A percentile compares a stretch with the other conserved stretches of the same genome.
Evolutionary conservation across 1,140 invertebrate species (phyloP).

Genomic region (Paramacrobiotus metropolitanus): DNA sequence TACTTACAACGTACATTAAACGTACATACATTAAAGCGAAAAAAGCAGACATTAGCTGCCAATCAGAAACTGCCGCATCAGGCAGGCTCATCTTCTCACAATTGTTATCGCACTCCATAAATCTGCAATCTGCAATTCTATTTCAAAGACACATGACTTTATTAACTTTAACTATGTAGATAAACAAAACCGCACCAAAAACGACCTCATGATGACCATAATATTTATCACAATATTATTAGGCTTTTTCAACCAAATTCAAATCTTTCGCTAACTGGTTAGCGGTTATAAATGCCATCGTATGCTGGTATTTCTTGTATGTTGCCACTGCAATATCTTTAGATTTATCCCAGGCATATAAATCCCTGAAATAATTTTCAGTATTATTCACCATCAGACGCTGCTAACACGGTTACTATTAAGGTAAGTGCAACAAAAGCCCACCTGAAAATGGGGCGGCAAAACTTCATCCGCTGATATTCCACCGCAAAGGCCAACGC

Average conservation of each 20-base stretch:
- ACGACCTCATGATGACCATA: no score
- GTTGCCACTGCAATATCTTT: slow-evolving; percentile 41
- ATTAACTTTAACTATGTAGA: no score
- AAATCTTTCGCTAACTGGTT: slow-evolving; percentile 50
- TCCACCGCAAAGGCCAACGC: slow-evolving; percentile 51
- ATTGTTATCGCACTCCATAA: no score
- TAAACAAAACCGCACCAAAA: no score
- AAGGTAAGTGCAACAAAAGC: no score
- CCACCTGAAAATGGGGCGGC: slow-evolving; percentile 50
- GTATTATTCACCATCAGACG: no score
- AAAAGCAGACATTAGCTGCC: not conserved
- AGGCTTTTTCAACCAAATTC: slow-evolving; percentile 25
- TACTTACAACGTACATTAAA: no score
- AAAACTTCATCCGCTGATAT: slow-evolving; percentile 71
- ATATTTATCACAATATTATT: no score
- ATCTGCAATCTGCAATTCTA: no score
- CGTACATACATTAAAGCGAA: not conserved
- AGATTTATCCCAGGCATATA: slow-evolving; percentile 47
- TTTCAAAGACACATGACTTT: no score
- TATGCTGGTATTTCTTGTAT: slow-evolving; percentile 38
- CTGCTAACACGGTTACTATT: no score
- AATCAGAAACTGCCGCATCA: not conserved
- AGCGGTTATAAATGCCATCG: slow-evolving; percentile 58
- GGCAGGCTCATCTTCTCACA: no score
- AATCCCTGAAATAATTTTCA: slow-evolving; percentile 35